phyloP scores from a whole-genome alignment of 2,888 invertebrate species.

The Zhuqinia jingwanae region DNA sequence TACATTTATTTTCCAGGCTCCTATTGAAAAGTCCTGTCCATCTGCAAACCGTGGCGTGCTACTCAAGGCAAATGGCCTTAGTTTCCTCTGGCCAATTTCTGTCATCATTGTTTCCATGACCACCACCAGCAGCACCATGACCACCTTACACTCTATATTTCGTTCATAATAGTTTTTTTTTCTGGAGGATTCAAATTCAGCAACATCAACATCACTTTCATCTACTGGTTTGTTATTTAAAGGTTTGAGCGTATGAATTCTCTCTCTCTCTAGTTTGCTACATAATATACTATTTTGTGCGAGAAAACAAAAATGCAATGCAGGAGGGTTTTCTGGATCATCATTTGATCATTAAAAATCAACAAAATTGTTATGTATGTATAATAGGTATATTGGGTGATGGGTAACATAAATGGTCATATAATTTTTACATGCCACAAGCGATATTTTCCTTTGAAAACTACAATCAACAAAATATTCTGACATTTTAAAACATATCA shows the following conservation, averaged over 20 bases:
- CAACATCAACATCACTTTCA: neutral
- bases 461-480: constrained; percentile 5
- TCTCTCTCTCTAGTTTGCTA: too few species aligned
- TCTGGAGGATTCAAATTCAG: neutral
- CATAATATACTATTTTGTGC: too few species aligned
- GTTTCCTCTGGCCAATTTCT: constrained; percentile 16
- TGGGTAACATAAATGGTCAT: too few species aligned
- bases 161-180: constrained; percentile 20
- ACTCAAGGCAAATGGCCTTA: neutral
- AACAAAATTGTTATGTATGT: too few species aligned
- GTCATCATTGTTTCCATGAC: neutral
- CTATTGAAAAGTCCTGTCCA: constrained; percentile 70
- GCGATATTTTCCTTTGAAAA: too few species aligned
- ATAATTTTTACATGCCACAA: too few species aligned
- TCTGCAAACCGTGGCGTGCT: constrained; percentile 3
- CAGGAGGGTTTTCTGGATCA: too few species aligned
- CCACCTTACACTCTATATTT: neutral
- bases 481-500: constrained; percentile 36
- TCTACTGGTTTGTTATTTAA: neutral
- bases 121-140: neutral
- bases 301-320: too few species aligned
- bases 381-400: too few species aligned
- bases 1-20: constrained; percentile 65
- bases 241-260: too few species aligned
- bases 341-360: too few species aligned